Evolutionary conservation across 2,113 vertebrate species (phyloP), one percentile per base, ranked within the genome.

Genomic region (Alouatta palliata): DNA sequence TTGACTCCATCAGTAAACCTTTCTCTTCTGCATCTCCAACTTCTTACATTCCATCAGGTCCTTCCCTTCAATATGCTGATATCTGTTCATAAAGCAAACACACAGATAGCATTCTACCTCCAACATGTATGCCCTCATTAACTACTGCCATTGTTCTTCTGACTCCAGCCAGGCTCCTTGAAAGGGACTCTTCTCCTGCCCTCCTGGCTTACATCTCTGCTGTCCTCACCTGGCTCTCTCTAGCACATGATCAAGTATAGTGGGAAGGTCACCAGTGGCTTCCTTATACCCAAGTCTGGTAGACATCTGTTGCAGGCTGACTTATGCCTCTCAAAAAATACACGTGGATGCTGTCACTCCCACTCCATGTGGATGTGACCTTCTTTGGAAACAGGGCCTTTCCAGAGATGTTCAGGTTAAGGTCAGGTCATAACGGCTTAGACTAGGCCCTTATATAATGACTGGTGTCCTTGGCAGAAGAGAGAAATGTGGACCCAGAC

Each of bases 281-380:
- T 71, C 52, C 20, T 56, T 8, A 17, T 2, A 2, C 40, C 25
- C n/a, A 54, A 49, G 35, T 58, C 73, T 37, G 14, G 9, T 30
- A 4, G 23, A 21, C 9, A 9, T 49, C 35, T 40, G 54, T 10
- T 45, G 32, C 2, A 13, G 75, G 58, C 2, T 70, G 75, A 35
- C 20, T 11, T 35, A 37, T 54, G 7, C 40, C 19, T 37, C 40
- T 23, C 27, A 6, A 21, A 4, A 47, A n/a, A 35, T 1, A 1
- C 6, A 1, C 2, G 14, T n/a, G 30, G 61, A 25, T 3, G 11
- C 23, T 4, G 8, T 9, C 7, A 9, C 58, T 17, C 6, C 1
- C 8, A 8, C 54, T 43, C 45, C 68, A n/a, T 1, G 6, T 12
- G 45, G 19, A 32, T 5, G 20, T 7, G 43, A 43, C 58, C 61